Evolutionary conservation across 2,888 invertebrate species (phyloP).

Genomic region (Oscheius sp.): DNA sequence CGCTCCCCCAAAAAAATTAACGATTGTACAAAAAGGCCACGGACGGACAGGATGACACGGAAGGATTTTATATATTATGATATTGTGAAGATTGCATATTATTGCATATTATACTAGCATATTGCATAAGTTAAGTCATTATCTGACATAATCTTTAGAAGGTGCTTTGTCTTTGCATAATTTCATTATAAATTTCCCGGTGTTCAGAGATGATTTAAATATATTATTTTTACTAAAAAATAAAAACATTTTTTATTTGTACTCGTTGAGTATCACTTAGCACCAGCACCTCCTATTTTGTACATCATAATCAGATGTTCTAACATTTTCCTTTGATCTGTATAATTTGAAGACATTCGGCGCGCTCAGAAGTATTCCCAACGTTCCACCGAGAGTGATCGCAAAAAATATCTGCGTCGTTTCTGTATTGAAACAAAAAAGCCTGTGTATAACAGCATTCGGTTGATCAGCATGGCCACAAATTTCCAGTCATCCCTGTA

Average conservation of each 20-base stretch:
- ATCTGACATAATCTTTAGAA: too few relatives aligned
- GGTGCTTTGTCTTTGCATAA: too few relatives aligned
- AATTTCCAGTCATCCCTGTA: slow-evolving; percentile 73
- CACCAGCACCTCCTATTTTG: slow-evolving; percentile 19
- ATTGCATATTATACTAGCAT: too few relatives aligned
- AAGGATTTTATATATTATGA: too few relatives aligned
- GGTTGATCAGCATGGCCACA: slow-evolving; percentile 73
- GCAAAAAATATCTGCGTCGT: slow-evolving; percentile 71
- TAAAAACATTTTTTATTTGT: neutral
- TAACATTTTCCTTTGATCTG: slow-evolving; percentile 9
- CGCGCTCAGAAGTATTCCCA: slow-evolving; percentile 72
- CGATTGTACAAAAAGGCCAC: too few relatives aligned
- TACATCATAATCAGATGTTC: slow-evolving; percentile 16
- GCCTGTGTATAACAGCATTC: slow-evolving; percentile 73
- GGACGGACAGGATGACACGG: too few relatives aligned
- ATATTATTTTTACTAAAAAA: neutral
- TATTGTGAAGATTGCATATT: too few relatives aligned
- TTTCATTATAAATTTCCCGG: too few relatives aligned
- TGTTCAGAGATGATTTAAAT: too few relatives aligned
- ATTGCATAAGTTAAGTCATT: too few relatives aligned
- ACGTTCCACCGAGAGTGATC: slow-evolving; percentile 50
- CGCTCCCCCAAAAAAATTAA: too few relatives aligned
- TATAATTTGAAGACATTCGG: slow-evolving; percentile 72
- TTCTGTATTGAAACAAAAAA: slow-evolving; percentile 35
- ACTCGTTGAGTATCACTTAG: neutral